Percentiles rank a stretch among this genome's conserved stretches.
phyloP scores from a whole-genome alignment of 2,797 vertebrate genomes.

The Telmatherina bonti region DNA sequence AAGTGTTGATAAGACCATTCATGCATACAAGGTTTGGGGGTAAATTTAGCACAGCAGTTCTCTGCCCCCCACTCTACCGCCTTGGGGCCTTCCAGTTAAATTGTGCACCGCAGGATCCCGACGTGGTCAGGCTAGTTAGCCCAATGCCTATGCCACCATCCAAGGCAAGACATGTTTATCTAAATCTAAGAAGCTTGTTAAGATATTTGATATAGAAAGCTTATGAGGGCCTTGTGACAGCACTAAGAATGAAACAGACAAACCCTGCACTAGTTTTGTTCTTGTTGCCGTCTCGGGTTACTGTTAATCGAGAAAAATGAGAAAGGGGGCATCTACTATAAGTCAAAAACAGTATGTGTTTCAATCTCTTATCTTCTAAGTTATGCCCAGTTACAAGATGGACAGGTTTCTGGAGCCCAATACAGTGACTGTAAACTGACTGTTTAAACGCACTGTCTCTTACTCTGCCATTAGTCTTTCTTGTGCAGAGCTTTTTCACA shows the following conservation, averaged over 20 bases:
- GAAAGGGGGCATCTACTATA: constrained; percentile 7
- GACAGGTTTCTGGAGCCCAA: background rate
- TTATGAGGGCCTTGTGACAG: constrained; percentile 24
- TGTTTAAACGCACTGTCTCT: constrained; percentile 21
- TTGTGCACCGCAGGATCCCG: constrained; percentile 17
- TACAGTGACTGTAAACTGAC: background rate
- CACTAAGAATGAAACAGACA: constrained; percentile 32
- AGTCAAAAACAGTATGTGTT: constrained; percentile 4
- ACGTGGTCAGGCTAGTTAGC: constrained; percentile 38
- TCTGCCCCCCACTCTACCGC: constrained; percentile 27
- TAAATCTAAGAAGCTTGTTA: constrained; percentile 27
- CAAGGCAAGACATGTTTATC: constrained; percentile 37
- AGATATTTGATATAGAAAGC: constrained; percentile 36
- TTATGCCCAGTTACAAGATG: background rate
- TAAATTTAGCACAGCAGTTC: constrained; percentile 32
- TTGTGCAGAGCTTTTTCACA: constrained; percentile 13
- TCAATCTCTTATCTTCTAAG: background rate
- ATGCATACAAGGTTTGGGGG: constrained; percentile 68
- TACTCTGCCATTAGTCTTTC: constrained; percentile 17
- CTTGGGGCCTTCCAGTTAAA: constrained; percentile 19
- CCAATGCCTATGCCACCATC: constrained; percentile 47
- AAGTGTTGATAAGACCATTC: constrained; percentile 58
- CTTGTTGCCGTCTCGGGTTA: background rate
- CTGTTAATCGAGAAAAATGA: constrained; percentile 19
- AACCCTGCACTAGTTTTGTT: constrained; percentile 5